A percentile compares a stretch with the other conserved stretches of the same genome.
Conservation (phyloP, 2,888 invertebrate species). For the Clanis bilineata region DNA sequence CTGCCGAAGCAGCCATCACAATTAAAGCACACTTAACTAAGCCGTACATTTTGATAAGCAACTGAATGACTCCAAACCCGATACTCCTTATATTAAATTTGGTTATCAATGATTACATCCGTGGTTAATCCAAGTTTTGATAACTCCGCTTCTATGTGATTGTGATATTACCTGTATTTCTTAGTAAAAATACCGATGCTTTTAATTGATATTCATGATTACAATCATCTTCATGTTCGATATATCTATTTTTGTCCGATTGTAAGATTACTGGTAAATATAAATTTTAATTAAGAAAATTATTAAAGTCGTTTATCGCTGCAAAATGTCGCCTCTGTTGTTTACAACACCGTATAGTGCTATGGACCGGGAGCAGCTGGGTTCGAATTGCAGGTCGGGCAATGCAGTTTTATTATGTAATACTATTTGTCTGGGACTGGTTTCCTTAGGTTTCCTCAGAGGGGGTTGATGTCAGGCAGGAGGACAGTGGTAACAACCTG, state of each 20-base stretch:
- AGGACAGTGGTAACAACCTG: too few relatives aligned
- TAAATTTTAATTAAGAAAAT: neutral
- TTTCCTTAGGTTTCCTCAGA: too few relatives aligned
- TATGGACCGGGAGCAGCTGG: too few relatives aligned
- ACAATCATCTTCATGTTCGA: neutral
- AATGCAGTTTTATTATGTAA: too few relatives aligned
- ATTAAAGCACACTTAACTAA: conserved; percentile 52
- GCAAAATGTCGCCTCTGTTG: too few relatives aligned
- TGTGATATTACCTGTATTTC: neutral
- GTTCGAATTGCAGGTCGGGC: too few relatives aligned
- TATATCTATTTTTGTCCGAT: neutral
- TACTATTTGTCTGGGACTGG: too few relatives aligned
- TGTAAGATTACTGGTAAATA: neutral
- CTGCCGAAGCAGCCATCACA: conserved; percentile 58
- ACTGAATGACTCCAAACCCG: conserved; percentile 24
- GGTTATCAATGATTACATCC: conserved; percentile 49
- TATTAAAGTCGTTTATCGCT: too few relatives aligned
- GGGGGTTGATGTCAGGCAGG: too few relatives aligned
- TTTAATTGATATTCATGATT: neutral
- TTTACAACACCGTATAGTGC: too few relatives aligned
- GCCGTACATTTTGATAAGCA: conserved; percentile 50
- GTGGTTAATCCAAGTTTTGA: conserved; percentile 36
- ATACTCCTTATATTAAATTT: conserved; percentile 48
- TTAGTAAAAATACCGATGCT: neutral
- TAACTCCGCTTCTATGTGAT: conserved; percentile 29